A percentile compares a stretch with the other conserved stretches of the same genome.
phyloP scores from a whole-genome alignment of 2,797 vertebrate species.

The Sebastes paucispinis region DNA sequence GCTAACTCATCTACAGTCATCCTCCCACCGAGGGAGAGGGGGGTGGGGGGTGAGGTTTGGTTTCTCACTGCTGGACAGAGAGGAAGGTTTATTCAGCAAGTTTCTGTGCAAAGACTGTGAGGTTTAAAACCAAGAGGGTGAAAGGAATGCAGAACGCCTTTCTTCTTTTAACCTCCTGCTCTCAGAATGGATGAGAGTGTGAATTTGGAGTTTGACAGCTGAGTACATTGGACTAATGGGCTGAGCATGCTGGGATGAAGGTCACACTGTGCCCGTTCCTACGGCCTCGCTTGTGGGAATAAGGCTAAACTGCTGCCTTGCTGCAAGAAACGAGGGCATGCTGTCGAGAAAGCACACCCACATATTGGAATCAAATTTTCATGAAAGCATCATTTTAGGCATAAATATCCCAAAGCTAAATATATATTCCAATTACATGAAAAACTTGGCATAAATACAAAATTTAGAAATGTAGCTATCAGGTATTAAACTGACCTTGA shows the following conservation, averaged over 20 bases:
- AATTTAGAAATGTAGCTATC: neutral
- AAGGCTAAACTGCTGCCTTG: conserved; percentile 17
- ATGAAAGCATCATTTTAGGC: neutral
- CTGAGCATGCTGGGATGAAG: conserved; percentile 63
- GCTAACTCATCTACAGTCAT: conserved; percentile 75
- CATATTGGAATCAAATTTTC: conserved; percentile 19
- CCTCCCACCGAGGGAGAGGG: conserved; percentile 43
- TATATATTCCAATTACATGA: conserved; percentile 14
- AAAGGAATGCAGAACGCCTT: conserved; percentile 56
- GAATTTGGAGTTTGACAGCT: conserved; percentile 71
- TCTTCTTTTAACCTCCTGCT: conserved; percentile 60
- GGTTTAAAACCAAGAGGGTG: conserved; percentile 50
- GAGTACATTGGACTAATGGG: conserved; percentile 77
- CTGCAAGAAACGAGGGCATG: conserved; percentile 19
- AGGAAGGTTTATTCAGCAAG: conserved; percentile 67
- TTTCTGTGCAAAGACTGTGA: conserved; percentile 55
- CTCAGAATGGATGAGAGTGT: conserved; percentile 49
- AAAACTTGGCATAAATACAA: conserved; percentile 1
- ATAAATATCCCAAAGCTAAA: conserved; percentile 34
- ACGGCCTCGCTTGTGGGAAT: conserved; percentile 46
- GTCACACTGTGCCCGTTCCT: conserved; percentile 54
- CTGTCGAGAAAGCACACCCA: conserved; percentile 30
- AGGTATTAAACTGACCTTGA: neutral
- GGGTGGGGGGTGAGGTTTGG: conserved; percentile 7
- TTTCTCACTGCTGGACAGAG: conserved; percentile 58